Evolutionary conservation across 2,888 invertebrate genomes (phyloP), one percentile per base, ranked within the genome.

Genomic region (Conchocele bisecta): DNA sequence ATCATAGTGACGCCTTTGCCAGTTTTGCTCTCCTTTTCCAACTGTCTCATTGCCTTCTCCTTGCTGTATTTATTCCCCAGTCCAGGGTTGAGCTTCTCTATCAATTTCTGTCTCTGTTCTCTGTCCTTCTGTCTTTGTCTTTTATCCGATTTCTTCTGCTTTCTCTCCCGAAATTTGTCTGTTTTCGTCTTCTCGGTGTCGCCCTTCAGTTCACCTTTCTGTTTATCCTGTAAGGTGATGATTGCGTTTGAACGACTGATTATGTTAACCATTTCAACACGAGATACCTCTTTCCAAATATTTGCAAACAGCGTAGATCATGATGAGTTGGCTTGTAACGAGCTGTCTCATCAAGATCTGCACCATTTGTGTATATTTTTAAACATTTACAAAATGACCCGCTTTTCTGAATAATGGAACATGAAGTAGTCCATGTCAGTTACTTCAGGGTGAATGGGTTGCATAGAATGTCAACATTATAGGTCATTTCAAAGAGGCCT

Each of bases 151-250:
- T 90, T 91, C 81, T 89, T 90, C 56, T 81, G 67, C 53, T 98
- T 94, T 66, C 98, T 93, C 81, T 96, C 96, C 53, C 98, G 94
- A 81, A 97, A 97, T 91, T 95, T 96, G 87, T 98, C 98, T 0
- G 98, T 96, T 59, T 93, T 93, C 0, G 95, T 94, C 71, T 96
- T 93, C 92, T 99, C 99, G 13, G 94, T 94, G 91, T 94, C 94
- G 26, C 95, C 95, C 78, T 93, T 93, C 63, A 93, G 57, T 50
- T 93, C 93, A n/a, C 93, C 88, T 80, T 89, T 84, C 41, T 79
- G 59, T 81, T 90, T 91, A 17, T 85, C 88, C 90, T 91, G 63
- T 2, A 72, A 61, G 28, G 31, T 46, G 44, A 39, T 26, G 50
- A 1, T 1, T 50, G 26, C 17, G 13, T 41, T 20, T 37, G 11